Percentiles rank a stretch among this genome's conserved stretches.
These are phyloP conservation scores for Caenorhabditis macrosperma DNA, from an alignment of 2,888 invertebrate genomes.

Conservation along the genomic window DNA sequence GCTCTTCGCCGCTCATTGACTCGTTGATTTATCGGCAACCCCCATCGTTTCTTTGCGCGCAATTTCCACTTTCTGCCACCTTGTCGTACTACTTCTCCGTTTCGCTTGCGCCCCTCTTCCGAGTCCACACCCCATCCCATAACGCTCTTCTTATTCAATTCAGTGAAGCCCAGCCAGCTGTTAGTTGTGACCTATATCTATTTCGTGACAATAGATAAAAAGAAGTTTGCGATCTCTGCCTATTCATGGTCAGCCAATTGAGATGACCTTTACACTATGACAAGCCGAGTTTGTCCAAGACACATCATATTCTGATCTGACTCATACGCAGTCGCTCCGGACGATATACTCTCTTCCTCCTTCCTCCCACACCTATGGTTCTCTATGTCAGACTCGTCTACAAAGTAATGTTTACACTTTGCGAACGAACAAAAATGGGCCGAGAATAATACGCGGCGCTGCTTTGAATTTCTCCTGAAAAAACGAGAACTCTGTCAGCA, in stretches of 20 bases:
- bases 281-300: constrained; percentile 55
- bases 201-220: constrained; percentile 22
- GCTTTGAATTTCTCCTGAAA: constrained; percentile 18
- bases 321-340: constrained; percentile 34
- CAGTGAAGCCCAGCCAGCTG: constrained; percentile 30
- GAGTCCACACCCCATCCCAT: constrained; percentile 44
- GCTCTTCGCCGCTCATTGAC: constrained; percentile 7
- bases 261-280: constrained; percentile 43
- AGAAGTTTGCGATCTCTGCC: not conserved
- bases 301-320: constrained; percentile 16
- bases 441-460: constrained; percentile 22
- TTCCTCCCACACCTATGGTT: constrained; percentile 21
- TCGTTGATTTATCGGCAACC: constrained; percentile 16
- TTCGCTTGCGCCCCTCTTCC: not conserved
- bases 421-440: constrained; percentile 44
- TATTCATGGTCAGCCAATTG: constrained; percentile 46
- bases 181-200: constrained; percentile 29
- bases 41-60: constrained; percentile 20
- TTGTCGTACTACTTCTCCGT: constrained; percentile 16
- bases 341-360: constrained; percentile 16
- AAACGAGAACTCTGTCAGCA: constrained; percentile 22
- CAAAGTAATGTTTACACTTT: constrained; percentile 56
- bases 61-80: constrained; percentile 14
- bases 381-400: constrained; percentile 57
- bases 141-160: constrained; percentile 37